Conservation (phyloP, 2,113 vertebrate genomes). For the Platichthys flesus region DNA sequence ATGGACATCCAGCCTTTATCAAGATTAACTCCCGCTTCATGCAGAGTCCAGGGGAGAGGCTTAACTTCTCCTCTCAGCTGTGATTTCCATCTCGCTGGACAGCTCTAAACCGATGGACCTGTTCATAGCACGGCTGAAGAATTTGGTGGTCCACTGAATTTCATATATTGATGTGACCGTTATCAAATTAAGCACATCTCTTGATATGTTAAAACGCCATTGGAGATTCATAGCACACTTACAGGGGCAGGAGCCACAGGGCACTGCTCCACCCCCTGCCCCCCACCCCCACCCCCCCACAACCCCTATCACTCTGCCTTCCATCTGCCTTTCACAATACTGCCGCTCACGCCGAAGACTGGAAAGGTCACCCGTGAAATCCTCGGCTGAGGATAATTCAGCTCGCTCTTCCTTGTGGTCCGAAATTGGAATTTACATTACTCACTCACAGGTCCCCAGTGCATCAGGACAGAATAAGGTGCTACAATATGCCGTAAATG, state of each 20-base stretch:
- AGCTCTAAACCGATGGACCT: slow-evolving; percentile 22
- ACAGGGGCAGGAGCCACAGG: slow-evolving; percentile 45
- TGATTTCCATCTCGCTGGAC: slow-evolving; percentile 47
- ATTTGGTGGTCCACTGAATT: slow-evolving; percentile 9
- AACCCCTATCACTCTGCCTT: slow-evolving; percentile 63
- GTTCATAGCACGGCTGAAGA: slow-evolving; percentile 32
- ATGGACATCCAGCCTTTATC: slow-evolving; percentile 64
- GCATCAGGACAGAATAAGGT: slow-evolving; percentile 10
- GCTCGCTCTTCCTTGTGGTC: slow-evolving; percentile 61
- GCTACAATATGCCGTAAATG: slow-evolving; percentile 11
- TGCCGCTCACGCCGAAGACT: slow-evolving; percentile 53
- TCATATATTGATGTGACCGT: slow-evolving; percentile 63
- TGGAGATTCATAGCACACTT: slow-evolving; percentile 46
- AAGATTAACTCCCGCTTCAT: slow-evolving; percentile 52
- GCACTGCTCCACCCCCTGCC: slow-evolving; percentile 21
- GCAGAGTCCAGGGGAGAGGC: slow-evolving; percentile 51
- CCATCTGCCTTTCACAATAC: slow-evolving; percentile 72
- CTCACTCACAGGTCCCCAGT: slow-evolving; percentile 37
- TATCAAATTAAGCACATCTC: slow-evolving; percentile 71
- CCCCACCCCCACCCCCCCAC: neutral
- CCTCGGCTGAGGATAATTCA: slow-evolving; percentile 70
- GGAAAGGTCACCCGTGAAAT: slow-evolving; percentile 81
- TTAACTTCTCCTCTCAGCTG: slow-evolving; percentile 39
- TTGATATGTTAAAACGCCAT: slow-evolving; percentile 69
- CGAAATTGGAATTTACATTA: slow-evolving; percentile 64